These are phyloP conservation scores for Megatriorchis doriae DNA, from an alignment of 2,113 vertebrate genomes.

Conservation along the genomic window DNA sequence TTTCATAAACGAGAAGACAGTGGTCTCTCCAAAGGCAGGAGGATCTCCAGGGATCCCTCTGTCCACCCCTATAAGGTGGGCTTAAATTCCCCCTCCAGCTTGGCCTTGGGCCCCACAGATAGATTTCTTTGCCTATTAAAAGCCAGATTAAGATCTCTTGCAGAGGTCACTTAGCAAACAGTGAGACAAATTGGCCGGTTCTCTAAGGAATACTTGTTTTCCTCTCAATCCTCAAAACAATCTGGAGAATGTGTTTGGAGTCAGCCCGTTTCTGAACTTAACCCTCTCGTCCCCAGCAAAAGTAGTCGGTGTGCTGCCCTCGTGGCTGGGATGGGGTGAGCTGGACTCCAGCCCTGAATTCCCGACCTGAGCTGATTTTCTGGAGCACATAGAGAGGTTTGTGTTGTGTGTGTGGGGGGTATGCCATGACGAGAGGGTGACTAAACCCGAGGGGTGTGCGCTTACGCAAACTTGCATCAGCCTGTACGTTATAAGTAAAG, in stretches of 20 bases:
- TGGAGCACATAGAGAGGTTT: background rate
- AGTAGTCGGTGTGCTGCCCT: fast-evolving
- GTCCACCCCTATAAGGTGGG: background rate
- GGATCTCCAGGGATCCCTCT: background rate
- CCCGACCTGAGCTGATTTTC: fast-evolving
- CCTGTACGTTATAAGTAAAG: background rate
- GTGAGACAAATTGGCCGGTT: background rate
- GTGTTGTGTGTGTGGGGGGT: background rate
- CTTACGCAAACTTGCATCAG: conserved; percentile 30
- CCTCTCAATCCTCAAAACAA: conserved; percentile 29
- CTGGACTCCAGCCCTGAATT: background rate
- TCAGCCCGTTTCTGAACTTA: background rate
- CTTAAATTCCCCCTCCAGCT: background rate
- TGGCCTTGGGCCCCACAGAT: background rate
- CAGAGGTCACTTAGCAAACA: conserved; percentile 23
- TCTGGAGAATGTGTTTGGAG: background rate
- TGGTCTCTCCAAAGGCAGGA: background rate
- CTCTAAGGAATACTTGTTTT: conserved; percentile 48
- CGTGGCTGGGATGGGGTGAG: fast-evolving
- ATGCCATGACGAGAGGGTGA: background rate
- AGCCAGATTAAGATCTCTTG: conserved; percentile 29
- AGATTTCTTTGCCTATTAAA: conserved; percentile 16
- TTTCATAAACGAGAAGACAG: background rate
- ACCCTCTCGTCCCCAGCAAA: background rate
- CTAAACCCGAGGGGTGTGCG: background rate